Percentiles rank a stretch among this genome's conserved stretches.
Conservation (phyloP, 1,140 invertebrate genomes). For the Philotrypesis tridentata region DNA sequence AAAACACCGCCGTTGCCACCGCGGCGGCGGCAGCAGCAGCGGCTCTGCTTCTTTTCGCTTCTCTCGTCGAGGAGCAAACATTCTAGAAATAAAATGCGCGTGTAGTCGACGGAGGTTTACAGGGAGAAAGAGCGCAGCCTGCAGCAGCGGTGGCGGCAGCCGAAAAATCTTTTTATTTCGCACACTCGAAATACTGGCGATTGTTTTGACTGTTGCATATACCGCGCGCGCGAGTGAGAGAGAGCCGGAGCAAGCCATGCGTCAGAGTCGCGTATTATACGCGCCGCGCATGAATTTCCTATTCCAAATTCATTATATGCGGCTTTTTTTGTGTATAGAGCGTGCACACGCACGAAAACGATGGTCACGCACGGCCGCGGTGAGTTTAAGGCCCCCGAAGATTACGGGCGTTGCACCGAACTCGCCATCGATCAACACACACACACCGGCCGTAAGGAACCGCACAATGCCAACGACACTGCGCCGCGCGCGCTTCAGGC, state of each 20-base stretch:
- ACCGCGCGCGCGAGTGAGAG: background rate
- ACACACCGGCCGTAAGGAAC: background rate
- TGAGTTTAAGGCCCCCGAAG: slow-evolving; percentile 64
- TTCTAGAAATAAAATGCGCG: slow-evolving; percentile 71
- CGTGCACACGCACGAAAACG: slow-evolving; percentile 26
- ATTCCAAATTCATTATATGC: background rate
- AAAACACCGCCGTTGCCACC: too few relatives aligned
- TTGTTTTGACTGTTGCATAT: background rate
- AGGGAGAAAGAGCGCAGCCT: slow-evolving; percentile 18
- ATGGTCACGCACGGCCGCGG: slow-evolving; percentile 58
- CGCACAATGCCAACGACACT: slow-evolving; percentile 19
- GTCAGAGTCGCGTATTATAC: background rate
- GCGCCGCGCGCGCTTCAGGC: background rate
- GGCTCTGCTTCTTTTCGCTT: slow-evolving; percentile 54
- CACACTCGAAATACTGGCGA: slow-evolving; percentile 36
- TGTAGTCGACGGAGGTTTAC: background rate
- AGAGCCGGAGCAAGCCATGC: background rate
- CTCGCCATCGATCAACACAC: slow-evolving; percentile 62
- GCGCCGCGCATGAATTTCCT: background rate
- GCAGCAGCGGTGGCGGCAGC: background rate
- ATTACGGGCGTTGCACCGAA: slow-evolving; percentile 68
- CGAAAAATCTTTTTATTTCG: slow-evolving; percentile 52
- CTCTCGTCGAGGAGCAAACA: slow-evolving; percentile 65
- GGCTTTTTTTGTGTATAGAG: background rate
- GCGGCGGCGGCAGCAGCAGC: too few relatives aligned